Base-by-base conservation (phyloP, 2,888 invertebrate species). In the Meta bourneti region DNA sequence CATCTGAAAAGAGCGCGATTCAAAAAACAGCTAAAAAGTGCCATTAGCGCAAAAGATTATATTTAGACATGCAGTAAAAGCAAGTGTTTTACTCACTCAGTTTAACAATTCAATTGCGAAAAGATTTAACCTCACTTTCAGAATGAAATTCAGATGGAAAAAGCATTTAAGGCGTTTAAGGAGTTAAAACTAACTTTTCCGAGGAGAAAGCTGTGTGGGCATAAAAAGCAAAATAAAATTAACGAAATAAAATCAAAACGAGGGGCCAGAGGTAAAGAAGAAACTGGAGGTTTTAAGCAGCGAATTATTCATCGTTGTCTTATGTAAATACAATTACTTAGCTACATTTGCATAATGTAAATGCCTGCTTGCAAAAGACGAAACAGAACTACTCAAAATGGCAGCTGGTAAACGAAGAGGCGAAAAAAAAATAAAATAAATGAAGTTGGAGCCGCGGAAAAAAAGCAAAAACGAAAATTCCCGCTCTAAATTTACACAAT, bases 251-350 rank as follows among this genome's bases (percentile, higher is more conserved):
- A 83, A 89, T 89, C 75, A 82, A 89, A 69, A 82, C 51, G 82
- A 89, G 61, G 72, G 34, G 34, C 34, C 54, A 80, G 71, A 87
- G 71, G 87, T 80, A 75, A 84, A 82, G 89, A 89, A 89, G 89
- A 83, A 89, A 61, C 82, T 71, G 8, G 78, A 83, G 89, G 70
- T 84, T 91, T 91, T 91, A 91, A 88, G 87, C 77, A 77, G 81
- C 51, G 82, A 89, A 92, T 89, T 92, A 92, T 92, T 92, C 92
- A 92, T 92, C 85, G 86, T 78, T 77, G 92, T 82, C 92, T 92
- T 92, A 92, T 89, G 92, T 92, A 92, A 92, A 92, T 92, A 92
- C 89, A 92, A 92, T 92, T 92, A 92, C 92, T 86, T 80, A 74
- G 81, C 34, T 72, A 49, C 89, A 92, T 92, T 92, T 92, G 89